Evolutionary conservation across 1,140 invertebrate species (phyloP), one percentile per base, ranked within the genome.

Genomic region (Kradibia gibbosae): DNA sequence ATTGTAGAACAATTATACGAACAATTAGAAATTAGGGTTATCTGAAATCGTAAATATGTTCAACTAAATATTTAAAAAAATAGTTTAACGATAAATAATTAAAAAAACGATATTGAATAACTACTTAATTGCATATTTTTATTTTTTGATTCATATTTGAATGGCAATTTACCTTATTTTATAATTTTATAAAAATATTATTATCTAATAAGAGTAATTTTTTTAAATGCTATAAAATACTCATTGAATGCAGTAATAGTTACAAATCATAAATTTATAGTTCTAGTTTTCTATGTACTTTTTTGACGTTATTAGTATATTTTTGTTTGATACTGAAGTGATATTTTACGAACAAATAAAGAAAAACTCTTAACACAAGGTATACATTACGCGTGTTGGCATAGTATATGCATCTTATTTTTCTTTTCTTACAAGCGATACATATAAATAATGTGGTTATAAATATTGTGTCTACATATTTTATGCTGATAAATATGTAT

Each of bases 401-500:
- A n/a, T n/a, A n/a, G n/a, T n/a, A n/a, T n/a, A n/a, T n/a, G 17
- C 34, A 8, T 67, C 22, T 67, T 39, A 39, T 34, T 11, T 39
- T 10, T 67, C 20, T 45, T 48, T 72, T 72, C 31, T 11, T 22
- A 36, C 11, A 53, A 31, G 42, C 42, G 28, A 73, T 71, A 71
- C 17, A 22, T 34, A 28, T 73, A 17, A 50, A 34, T 73, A 72
- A 72, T 72, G 25, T 50, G 13, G 45, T 39, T 1, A 65, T 11
- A 67, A 45, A 67, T 28, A 42, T 55, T 39, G 22, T 67, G 67
- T 78, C 28, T 78, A 67, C 62, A 39, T 60, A 78, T 50, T 60
- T 25, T 13, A 67, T 28, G 42, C 36, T 50, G 34, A 78, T 78
- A 65, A 71, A 78, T 78, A 55, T 78, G 8, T 65, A 39, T 78